Percentiles rank a stretch among this genome's conserved stretches.
phyloP scores from a whole-genome alignment of 2,113 vertebrate genomes.

The Aldabrachelys gigantea region DNA sequence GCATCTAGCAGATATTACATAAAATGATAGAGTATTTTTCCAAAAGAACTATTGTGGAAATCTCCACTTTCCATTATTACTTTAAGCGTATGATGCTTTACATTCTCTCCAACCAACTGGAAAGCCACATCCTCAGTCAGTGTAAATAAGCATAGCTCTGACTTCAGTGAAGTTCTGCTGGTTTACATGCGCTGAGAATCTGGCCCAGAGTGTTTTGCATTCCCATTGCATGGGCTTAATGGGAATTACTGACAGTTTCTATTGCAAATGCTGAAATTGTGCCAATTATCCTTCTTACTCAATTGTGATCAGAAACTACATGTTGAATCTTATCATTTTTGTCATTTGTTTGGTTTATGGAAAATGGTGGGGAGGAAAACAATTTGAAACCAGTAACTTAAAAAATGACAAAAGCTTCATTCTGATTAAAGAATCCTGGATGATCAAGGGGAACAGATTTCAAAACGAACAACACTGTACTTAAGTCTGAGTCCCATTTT shows the following conservation, averaged over 20 bases:
- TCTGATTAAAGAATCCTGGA: background rate
- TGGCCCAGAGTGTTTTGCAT: background rate
- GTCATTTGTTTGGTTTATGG: background rate
- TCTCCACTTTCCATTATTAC: background rate
- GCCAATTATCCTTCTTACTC: constrained; percentile 3
- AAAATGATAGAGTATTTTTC: background rate
- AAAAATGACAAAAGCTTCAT: background rate
- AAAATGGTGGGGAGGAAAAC: constrained; percentile 6
- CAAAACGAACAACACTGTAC: background rate
- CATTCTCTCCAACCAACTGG: background rate
- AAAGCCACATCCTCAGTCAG: background rate
- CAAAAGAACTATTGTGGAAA: background rate
- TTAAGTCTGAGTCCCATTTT: background rate
- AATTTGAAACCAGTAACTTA: background rate
- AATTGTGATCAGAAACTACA: background rate
- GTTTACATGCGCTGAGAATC: constrained; percentile 8
- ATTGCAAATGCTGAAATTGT: constrained; percentile 26
- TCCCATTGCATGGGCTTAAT: constrained; percentile 7
- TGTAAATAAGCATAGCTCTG: constrained; percentile 15
- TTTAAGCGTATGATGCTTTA: constrained; percentile 25
- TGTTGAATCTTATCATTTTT: background rate
- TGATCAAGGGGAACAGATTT: background rate
- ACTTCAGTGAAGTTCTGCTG: constrained; percentile 17
- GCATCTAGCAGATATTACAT: background rate
- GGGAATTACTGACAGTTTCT: constrained; percentile 20